Percentiles rank a stretch among this genome's conserved stretches.
phyloP scores from a whole-genome alignment of 1,140 invertebrate species.

The Panagrolaimus sp. region DNA sequence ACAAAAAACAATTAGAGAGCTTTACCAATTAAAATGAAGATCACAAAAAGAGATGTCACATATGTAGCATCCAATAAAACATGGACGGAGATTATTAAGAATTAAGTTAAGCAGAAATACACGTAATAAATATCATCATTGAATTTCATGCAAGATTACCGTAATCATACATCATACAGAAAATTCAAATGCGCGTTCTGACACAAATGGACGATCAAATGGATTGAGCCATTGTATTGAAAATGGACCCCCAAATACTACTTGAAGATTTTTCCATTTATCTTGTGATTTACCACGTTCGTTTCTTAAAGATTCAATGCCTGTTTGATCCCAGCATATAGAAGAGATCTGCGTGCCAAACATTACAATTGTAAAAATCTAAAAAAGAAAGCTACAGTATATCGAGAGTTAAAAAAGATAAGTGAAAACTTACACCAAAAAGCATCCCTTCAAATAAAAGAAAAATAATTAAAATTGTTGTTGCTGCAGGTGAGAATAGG shows the following conservation, averaged over 20 bases:
- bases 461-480: slow-evolving; percentile 87
- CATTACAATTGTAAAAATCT: slow-evolving; percentile 95
- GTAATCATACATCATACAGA: slow-evolving; percentile 37
- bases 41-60: too few relatives aligned
- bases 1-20: too few relatives aligned
- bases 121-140: too few relatives aligned
- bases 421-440: slow-evolving; percentile 67
- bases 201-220: slow-evolving; percentile 51
- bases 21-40: too few relatives aligned
- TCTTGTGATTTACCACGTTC: slow-evolving; percentile 29
- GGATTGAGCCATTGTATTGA: slow-evolving; percentile 60
- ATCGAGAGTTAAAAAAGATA: too few relatives aligned
- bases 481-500: slow-evolving; percentile 83
- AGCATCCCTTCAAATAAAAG: slow-evolving; percentile 90
- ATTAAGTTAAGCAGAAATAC: too few relatives aligned
- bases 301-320: slow-evolving; percentile 51
- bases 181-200: slow-evolving; percentile 54
- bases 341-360: slow-evolving; percentile 90
- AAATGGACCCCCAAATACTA: slow-evolving; percentile 61
- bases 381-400: neutral
- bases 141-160: too few relatives aligned
- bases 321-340: slow-evolving; percentile 97
- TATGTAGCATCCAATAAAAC: too few relatives aligned
- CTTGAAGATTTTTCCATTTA: slow-evolving; percentile 60
- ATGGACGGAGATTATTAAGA: too few relatives aligned